Conservation (phyloP, 2,888 invertebrate genomes). For the Anagyrus pseudococci region DNA sequence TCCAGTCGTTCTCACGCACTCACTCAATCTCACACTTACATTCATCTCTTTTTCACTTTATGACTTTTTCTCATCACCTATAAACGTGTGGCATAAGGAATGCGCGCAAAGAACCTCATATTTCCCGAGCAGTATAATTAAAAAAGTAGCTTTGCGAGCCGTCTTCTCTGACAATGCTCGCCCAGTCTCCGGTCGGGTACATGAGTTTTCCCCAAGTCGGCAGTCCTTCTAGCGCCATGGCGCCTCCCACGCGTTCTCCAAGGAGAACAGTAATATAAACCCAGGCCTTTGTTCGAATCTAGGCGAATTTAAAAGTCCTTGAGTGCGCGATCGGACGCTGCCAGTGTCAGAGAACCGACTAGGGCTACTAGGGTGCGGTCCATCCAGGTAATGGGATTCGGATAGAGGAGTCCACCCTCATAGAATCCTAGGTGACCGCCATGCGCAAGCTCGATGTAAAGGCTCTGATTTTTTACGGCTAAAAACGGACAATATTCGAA, state of each 20-base stretch:
- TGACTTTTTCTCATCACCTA: too few relatives aligned
- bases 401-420: conserved; percentile 86
- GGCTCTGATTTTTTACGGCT: conserved; percentile 72
- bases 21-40: too few relatives aligned
- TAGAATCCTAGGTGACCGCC: conserved; percentile 96
- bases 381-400: conserved; percentile 91
- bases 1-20: too few relatives aligned
- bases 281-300: neutral
- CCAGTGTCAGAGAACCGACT: conserved; percentile 75
- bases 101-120: neutral
- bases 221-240: too few relatives aligned
- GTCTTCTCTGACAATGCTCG: too few relatives aligned
- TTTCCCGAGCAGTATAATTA: too few relatives aligned
- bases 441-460: conserved; percentile 84
- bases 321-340: conserved; percentile 60
- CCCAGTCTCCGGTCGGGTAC: too few relatives aligned
- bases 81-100: too few relatives aligned
- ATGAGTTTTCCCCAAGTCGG: too few relatives aligned
- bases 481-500: too few relatives aligned
- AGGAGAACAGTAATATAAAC: neutral
- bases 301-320: conserved; percentile 50
- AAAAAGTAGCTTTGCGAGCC: too few relatives aligned
- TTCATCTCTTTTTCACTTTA: neutral
- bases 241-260: too few relatives aligned
- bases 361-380: conserved; percentile 87